Evolutionary conservation across 2,888 invertebrate genomes (phyloP).

Genomic region (Conus canariensis): DNA sequence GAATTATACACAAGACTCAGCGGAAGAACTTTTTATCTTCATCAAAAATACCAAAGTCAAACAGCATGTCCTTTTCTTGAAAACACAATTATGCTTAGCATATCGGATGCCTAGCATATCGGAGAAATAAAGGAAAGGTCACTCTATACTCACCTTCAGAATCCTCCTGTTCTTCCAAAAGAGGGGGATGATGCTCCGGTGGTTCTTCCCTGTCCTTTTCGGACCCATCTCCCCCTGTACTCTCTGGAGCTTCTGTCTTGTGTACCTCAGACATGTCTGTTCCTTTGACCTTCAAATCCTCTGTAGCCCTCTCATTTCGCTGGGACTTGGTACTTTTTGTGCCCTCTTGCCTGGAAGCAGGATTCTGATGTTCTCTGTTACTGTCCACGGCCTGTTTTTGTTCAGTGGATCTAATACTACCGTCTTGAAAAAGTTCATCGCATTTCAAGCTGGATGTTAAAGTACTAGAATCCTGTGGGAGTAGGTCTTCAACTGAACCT

Average conservation of each 20-base stretch:
- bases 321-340: too few species aligned
- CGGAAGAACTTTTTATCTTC: too few species aligned
- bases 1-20: too few species aligned
- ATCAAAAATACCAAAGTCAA: too few species aligned
- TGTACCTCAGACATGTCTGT: not conserved
- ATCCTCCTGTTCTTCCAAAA: not conserved
- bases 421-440: not conserved
- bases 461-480: too few species aligned
- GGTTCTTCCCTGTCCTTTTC: not conserved
- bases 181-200: not conserved
- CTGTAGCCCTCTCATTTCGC: too few species aligned
- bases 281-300: not conserved
- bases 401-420: not conserved
- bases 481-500: not conserved
- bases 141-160: constrained; percentile 11
- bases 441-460: not conserved
- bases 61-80: too few species aligned
- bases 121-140: too few species aligned
- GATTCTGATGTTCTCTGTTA: not conserved
- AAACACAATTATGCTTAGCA: too few species aligned
- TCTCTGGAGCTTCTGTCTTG: not conserved
- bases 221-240: not conserved
- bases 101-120: too few species aligned
- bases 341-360: not conserved
- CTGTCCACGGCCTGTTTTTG: not conserved